Evolutionary conservation across 2,888 invertebrate genomes (phyloP), one percentile per base, ranked within the genome.

Genomic region (Chymomyza fuscimana): DNA sequence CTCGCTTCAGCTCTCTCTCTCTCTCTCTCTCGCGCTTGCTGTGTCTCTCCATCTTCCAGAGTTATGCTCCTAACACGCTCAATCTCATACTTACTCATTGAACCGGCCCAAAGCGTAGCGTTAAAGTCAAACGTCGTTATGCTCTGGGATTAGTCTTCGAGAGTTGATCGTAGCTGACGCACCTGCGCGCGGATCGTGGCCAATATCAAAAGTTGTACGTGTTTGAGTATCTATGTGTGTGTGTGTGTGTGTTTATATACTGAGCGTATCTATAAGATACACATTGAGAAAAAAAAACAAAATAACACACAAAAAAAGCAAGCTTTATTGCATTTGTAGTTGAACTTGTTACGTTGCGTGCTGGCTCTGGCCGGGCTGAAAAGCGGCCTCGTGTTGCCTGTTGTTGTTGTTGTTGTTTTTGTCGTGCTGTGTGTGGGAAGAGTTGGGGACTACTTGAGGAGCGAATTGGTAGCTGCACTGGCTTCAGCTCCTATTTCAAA

Each of bases 401-500:
- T 25, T 25, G n/a, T 69, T 25, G 25, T 25, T 25, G n/a, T 69
- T 40, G 19, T 63, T 52, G 60, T 61, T 69, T 69, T 12, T 25
- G 36, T 25, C 52, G 68, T 69, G 77, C 29, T 78, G 78, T 89
- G 91, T 91, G 91, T 91, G 91, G 91, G 91, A 90, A 91, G 91
- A 91, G 91, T 89, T 91, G 90, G 91, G 91, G 91, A 91, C 91
- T 91, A 91, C 91, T 91, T 90, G 91, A 91, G 91, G 91, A 91
- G 91, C 91, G 91, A 91, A 90, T 90, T 91, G 91, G 91, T 91
- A 91, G 91, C 91, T 91, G 91, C 91, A 91, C 91, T 91, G 91
- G 90, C 91, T 91, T 91, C 91, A 91, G 91, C 91, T 91, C 91
- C 91, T 89, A 91, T 91, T 91, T 90, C 90, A 89, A 90, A 90